Evolutionary conservation across 2,888 invertebrate species (phyloP).

Genomic region (Dexiosoma caninum): DNA sequence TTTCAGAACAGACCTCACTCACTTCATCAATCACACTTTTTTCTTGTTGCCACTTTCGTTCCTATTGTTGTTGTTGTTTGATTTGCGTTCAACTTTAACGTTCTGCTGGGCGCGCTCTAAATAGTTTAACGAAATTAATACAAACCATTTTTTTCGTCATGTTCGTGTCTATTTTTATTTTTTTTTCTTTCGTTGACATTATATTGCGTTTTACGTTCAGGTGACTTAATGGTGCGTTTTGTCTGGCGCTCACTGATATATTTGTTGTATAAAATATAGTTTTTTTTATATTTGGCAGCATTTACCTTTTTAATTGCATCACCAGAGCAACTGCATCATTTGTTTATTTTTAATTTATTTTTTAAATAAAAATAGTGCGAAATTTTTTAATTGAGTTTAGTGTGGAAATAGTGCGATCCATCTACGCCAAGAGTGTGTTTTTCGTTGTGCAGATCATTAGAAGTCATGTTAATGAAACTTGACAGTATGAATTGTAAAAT

Average conservation of each 20-base stretch:
- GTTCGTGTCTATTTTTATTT: constrained; percentile 15
- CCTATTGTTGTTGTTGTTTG: neutral
- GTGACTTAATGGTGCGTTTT: constrained; percentile 63
- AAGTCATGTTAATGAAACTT: constrained; percentile 59
- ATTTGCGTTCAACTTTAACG: constrained; percentile 50
- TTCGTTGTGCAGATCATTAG: constrained; percentile 34
- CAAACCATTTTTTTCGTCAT: constrained; percentile 48
- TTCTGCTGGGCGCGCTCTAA: constrained; percentile 55
- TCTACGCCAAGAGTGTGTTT: constrained; percentile 5
- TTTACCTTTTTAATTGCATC: constrained; percentile 49
- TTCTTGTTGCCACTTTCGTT: neutral
- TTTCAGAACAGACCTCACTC: constrained; percentile 48
- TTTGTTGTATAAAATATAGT: constrained; percentile 9
- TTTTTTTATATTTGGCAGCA: neutral
- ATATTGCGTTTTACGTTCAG: constrained; percentile 49
- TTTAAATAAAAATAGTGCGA: constrained; percentile 52
- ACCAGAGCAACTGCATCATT: neutral
- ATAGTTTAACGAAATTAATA: constrained; percentile 50
- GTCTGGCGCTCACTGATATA: constrained; percentile 60
- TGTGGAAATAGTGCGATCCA: constrained; percentile 51
- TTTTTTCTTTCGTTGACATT: neutral
- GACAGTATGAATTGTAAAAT: constrained; percentile 55
- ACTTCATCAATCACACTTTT: constrained; percentile 55
- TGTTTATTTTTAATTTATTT: neutral
- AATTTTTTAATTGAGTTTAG: constrained; percentile 61